Conservation (phyloP, 2,113 vertebrate genomes). For the Typhlomys cinereus region DNA sequence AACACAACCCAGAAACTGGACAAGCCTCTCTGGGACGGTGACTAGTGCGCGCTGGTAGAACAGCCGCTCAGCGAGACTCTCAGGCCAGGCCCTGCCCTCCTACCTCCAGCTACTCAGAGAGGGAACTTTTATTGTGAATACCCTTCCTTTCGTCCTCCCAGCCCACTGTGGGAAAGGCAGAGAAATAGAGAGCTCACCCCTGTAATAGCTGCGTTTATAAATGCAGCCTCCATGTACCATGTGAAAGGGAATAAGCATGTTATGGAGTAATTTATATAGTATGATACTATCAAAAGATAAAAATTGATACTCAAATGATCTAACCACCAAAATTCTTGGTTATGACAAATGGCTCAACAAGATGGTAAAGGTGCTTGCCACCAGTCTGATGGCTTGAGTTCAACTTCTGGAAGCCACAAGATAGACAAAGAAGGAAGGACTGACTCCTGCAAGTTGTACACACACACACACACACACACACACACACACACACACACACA, state of each 20-base stretch:
- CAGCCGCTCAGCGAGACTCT: not conserved
- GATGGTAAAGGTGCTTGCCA: too few relatives aligned
- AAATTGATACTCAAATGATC: not conserved
- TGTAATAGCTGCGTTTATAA: not conserved
- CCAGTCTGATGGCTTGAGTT: too few relatives aligned
- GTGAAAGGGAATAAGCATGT: not conserved
- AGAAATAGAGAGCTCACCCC: not conserved
- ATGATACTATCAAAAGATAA: not conserved
- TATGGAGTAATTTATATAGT: not conserved
- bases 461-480: too few relatives aligned
- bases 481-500: too few relatives aligned
- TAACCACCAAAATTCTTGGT: not conserved
- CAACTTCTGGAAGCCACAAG: too few relatives aligned
- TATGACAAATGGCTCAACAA: too few relatives aligned
- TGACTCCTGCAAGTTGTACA: too few relatives aligned
- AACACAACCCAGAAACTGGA: not conserved
- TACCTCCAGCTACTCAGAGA: not conserved
- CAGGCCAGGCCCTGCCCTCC: not conserved
- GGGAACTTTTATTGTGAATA: not conserved
- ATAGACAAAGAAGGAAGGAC: too few relatives aligned
- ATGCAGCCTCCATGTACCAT: fast-evolving
- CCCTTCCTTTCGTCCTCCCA: not conserved
- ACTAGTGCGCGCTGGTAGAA: not conserved
- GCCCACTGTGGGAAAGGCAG: not conserved
- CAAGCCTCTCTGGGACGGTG: not conserved